Conservation (phyloP, 2,797 vertebrate genomes). For the Todus mexicanus region DNA sequence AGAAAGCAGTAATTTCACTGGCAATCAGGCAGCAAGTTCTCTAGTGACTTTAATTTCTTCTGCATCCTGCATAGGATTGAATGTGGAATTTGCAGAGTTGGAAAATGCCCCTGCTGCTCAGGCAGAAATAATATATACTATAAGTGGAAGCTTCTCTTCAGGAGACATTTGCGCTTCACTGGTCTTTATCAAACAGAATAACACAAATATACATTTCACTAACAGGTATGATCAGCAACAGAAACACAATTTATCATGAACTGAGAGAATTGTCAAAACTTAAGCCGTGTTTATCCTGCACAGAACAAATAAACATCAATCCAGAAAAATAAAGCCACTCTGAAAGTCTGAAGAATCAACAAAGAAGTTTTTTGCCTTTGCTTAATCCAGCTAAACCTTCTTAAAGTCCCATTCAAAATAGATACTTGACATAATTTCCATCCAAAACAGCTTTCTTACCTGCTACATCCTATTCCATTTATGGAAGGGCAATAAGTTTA, state of each 20-base stretch:
- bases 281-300: background rate
- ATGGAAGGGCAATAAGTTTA: background rate
- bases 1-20: constrained; percentile 24
- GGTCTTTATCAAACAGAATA: background rate
- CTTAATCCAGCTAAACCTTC: constrained; percentile 45
- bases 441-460: background rate
- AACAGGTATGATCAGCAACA: background rate
- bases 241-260: background rate
- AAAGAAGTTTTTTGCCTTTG: constrained; percentile 23
- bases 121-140: background rate
- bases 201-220: background rate
- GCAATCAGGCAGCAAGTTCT: constrained; percentile 6
- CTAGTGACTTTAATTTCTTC: constrained; percentile 35
- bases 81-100: background rate
- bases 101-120: background rate
- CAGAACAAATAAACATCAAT: constrained; percentile 28
- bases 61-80: background rate
- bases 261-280: background rate
- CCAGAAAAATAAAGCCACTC: constrained; percentile 25
- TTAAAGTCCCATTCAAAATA: constrained; percentile 4
- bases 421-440: background rate
- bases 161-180: background rate
- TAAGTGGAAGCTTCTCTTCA: background rate
- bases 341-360: constrained; percentile 19
- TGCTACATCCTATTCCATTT: background rate